phyloP scores from a whole-genome alignment of 1,140 invertebrate species.

The Zeugodacus cucurbitae region DNA sequence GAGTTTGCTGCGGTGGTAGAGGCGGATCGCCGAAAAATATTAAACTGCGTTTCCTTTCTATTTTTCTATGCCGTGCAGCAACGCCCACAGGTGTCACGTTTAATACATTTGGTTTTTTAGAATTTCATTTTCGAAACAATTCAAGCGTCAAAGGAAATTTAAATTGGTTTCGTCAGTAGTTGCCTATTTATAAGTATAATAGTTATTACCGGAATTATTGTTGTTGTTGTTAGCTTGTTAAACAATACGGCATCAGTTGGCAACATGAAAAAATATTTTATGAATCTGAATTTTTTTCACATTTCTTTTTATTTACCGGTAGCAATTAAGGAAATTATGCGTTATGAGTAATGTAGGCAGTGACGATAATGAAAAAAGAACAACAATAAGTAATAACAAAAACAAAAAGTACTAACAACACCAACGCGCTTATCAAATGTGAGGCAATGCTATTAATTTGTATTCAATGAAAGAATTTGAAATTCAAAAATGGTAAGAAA shows the following conservation, averaged over 20 bases:
- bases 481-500: neutral
- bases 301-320: conserved; percentile 5
- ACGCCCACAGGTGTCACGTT: conserved; percentile 34
- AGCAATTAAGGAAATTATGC: conserved; percentile 31
- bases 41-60: conserved; percentile 16
- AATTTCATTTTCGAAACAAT: neutral
- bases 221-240: neutral
- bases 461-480: neutral
- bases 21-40: neutral
- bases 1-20: neutral
- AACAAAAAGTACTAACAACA: neutral
- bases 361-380: neutral
- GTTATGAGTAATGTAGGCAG: neutral
- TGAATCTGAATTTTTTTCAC: neutral
- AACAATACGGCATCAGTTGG: neutral
- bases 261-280: too few relatives aligned
- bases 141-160: conserved; percentile 25
- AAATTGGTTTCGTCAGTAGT: neutral
- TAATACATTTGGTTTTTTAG: neutral
- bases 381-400: neutral
- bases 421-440: neutral
- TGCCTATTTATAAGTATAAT: neutral
- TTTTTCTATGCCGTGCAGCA: neutral
- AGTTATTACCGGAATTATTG: neutral
- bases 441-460: neutral